Evolutionary conservation across 2,113 vertebrate species (phyloP), one percentile per base, ranked within the genome.

Genomic region (Oncorhynchus nerka): DNA sequence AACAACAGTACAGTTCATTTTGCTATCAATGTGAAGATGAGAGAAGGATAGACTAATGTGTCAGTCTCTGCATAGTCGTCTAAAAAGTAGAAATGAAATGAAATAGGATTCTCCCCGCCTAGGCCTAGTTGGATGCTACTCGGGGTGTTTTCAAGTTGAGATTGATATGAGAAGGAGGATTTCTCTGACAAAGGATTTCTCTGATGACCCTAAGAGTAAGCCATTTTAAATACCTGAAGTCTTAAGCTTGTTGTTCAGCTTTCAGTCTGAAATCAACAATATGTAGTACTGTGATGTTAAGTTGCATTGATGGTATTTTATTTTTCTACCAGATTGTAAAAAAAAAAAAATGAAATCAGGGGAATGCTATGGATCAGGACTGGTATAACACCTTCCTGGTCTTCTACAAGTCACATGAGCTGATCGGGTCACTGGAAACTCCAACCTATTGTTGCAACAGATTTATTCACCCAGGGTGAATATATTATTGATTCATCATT

Each of bases 101-200:
- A 48, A 71, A 74, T 77, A 77, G 76, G 61, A 84, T 32, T 79
- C 22, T 55, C 69, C 49, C 12, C 49, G 16, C 49, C 49, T 74
- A 61, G 48, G 20, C 1, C 30, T 69, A 59, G 84, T 55, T 39
- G 39, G 9, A 45, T 45, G 67, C 24, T 9, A 49, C 72, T 69
- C 30, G 34, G 71, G 77, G 3, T 64, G 69, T 68, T 55, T 55
- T 55, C 66, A 32, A 16, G 26, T 30, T 32, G 0, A 68, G 3
- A 32, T 16, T 16, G 30, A 68, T 22, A 3, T 62, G 5, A 62
- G 20, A 62, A 24, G 24, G 22, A 61, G n/a, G 9, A 11, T 62
- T 20, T n/a, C 4, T 22, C 59, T 16, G 49, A 62, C n/a, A 62
- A 61, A 61, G n/a, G 9, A 11, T 62, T 20, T n/a, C 4, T 22